Evolutionary conservation across 2,113 vertebrate genomes (phyloP), one percentile per base, ranked within the genome.

Genomic region (Heterotilapia buettikoferi): DNA sequence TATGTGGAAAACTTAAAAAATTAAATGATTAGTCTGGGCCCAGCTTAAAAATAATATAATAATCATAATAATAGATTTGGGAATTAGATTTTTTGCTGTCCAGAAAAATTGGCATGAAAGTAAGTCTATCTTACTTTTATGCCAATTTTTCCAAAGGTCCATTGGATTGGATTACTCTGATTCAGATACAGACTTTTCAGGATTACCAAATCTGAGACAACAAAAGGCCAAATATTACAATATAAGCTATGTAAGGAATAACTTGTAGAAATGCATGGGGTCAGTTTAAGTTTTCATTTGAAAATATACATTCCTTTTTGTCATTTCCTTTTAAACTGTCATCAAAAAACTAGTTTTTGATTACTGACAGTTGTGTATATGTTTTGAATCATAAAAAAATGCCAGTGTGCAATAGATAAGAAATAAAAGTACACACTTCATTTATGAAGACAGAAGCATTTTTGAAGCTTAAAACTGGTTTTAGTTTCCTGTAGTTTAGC

Each of bases 101-200:
- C 31, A 66, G 61, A 2, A 66, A 66, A 38, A 38, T 13, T 38
- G 0, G 4, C 61, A 61, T 59, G 1, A 61, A 61, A 61, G 57
- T 61, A 61, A 61, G 8, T 61, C 57, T 6, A 10, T 33, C 29
- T 18, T 33, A 61, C 57, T 33, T 61, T 33, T 10, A 61, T 61
- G 26, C 16, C 40, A 43, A 43, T 12, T 43, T 43, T 7, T 0
- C 10, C 6, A 38, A 66, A 66, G 19, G 31, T 7, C 18, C 4
- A 0, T 38, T 5, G 16, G 61, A 0, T 38, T 38, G 0, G 66
- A 71, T 24, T 40, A 16, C n/a, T 71, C 38, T 4, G 66, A 43
- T 24, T 40, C 66, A 43, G 12, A 71, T 2, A 68, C 36, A 43
- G n/a, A 68, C 19, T 68, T 68, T 40, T 68, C 63, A 68, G 38